Conservation (phyloP, 2,888 invertebrate species). For the Pemphredon lugubris region DNA sequence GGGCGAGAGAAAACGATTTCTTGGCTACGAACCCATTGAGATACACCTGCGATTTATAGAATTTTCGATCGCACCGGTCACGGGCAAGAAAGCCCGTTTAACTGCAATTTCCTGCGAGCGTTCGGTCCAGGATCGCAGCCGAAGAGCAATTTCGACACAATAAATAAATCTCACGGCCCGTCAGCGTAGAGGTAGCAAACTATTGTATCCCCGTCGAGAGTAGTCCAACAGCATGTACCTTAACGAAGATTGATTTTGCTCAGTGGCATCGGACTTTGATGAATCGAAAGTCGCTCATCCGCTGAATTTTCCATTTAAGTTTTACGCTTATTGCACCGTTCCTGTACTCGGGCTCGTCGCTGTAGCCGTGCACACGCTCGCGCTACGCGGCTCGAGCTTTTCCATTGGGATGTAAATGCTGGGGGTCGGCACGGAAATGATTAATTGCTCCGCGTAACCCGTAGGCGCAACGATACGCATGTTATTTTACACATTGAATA, state of each 20-base stretch:
- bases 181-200: neutral
- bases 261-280: conserved; percentile 32
- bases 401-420: no score
- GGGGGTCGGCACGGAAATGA: no score
- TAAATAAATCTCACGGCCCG: conserved; percentile 38
- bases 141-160: conserved; percentile 30
- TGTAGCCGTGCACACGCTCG: no score
- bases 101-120: conserved; percentile 13
- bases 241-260: conserved; percentile 48
- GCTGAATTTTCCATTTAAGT: conserved; percentile 46
- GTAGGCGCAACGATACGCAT: no score
- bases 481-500: no score
- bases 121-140: neutral
- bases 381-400: no score
- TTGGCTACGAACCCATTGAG: no score
- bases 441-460: no score
- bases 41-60: conserved; percentile 13
- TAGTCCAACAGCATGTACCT: conserved; percentile 20
- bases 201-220: conserved; percentile 24
- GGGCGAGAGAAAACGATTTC: no score
- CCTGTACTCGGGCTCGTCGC: no score
- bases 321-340: conserved; percentile 18
- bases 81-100: conserved; percentile 13
- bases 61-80: neutral
- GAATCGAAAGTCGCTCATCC: conserved; percentile 42